A percentile compares a stretch with the other conserved stretches of the same genome.
These are phyloP conservation scores for Ips typographus DNA, from an alignment of 1,140 invertebrate genomes.

Conservation along the genomic window DNA sequence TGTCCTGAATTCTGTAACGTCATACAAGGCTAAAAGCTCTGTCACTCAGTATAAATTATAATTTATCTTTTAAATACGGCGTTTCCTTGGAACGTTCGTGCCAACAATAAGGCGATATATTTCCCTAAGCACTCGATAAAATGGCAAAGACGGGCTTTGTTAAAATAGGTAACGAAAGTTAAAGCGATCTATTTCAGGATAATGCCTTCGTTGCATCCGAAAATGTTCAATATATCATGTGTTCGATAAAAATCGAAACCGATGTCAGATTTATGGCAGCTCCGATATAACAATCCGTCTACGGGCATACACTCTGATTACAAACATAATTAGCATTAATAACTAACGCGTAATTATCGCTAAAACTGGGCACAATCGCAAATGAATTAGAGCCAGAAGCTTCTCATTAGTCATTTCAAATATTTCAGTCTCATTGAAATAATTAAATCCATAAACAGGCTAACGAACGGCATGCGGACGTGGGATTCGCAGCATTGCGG, in stretches of 20 bases:
- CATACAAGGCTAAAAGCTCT: conserved; percentile 5
- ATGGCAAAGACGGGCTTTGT: background rate
- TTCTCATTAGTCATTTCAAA: conserved; percentile 15
- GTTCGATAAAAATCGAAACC: too few relatives aligned
- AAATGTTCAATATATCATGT: too few relatives aligned
- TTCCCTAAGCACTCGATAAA: conserved; percentile 5
- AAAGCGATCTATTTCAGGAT: background rate
- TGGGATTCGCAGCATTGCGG: conserved; percentile 10
- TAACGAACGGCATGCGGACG: conserved; percentile 19
- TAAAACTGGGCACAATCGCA: conserved; percentile 2
- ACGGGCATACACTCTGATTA: background rate
- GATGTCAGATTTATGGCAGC: background rate
- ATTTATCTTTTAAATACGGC: background rate
- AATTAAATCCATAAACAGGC: conserved; percentile 26
- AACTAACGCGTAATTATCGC: background rate
- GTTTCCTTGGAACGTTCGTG: background rate
- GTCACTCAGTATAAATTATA: conserved; percentile 5
- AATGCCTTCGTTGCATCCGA: background rate
- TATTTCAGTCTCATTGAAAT: conserved; percentile 23
- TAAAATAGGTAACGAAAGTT: background rate
- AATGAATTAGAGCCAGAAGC: conserved; percentile 18
- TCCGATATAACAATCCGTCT: background rate
- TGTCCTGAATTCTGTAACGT: background rate
- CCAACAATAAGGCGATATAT: conserved; percentile 1
- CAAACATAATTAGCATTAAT: conserved; percentile 2